phyloP scores from a whole-genome alignment of 2,888 invertebrate genomes.

The Cataglyphis albicans region DNA sequence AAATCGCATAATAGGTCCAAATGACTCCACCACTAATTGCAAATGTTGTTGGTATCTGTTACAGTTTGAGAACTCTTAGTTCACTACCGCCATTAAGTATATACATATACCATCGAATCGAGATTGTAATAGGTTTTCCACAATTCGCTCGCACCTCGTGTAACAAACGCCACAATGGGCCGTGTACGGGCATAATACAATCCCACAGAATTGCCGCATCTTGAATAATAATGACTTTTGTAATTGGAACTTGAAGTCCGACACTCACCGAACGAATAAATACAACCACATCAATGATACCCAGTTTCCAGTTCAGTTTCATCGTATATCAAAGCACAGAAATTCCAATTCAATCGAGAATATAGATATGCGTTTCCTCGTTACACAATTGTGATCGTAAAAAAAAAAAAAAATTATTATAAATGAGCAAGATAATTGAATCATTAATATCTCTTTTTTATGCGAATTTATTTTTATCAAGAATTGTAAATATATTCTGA shows the following conservation, averaged over 20 bases:
- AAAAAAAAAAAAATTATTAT: not conserved
- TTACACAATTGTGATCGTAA: not conserved
- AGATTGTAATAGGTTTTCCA: conserved; percentile 57
- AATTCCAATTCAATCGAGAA: conserved; percentile 4
- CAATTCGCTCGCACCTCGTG: conserved; percentile 45
- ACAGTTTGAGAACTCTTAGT: conserved; percentile 37
- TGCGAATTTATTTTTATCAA: not conserved
- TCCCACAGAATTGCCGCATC: conserved; percentile 33
- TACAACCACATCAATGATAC: not conserved
- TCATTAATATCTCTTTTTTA: not conserved
- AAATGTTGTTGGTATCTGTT: conserved; percentile 19
- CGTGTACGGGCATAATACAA: conserved; percentile 34
- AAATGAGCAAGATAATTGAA: not conserved
- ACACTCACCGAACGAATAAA: conserved; percentile 8
- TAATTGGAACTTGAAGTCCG: conserved; percentile 56
- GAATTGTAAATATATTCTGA: not conserved
- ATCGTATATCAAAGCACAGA: not conserved
- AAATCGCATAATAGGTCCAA: conserved; percentile 40
- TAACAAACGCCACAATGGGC: conserved; percentile 47
- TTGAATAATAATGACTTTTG: conserved; percentile 61
- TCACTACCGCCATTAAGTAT: conserved; percentile 26
- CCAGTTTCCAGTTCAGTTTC: not conserved
- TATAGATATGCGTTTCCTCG: not conserved
- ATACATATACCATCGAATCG: conserved; percentile 28
- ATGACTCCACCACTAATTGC: conserved; percentile 36